Base-by-base conservation (phyloP, 2,797 vertebrate genomes). In the Toxotes lorentzi region DNA sequence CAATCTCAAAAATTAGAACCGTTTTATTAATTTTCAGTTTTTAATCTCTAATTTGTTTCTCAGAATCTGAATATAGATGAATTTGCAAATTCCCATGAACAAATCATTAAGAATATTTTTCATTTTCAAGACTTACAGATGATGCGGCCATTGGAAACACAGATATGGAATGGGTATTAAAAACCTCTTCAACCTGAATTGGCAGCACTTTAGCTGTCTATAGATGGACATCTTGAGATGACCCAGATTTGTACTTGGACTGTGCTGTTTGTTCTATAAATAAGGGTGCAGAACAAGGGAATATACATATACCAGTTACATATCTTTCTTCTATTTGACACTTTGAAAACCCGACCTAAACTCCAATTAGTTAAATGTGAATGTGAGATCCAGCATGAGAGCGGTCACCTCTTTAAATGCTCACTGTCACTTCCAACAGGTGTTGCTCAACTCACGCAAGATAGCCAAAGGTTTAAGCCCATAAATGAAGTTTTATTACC, bases 401-500 rank as follows among this genome's bases (percentile, higher is more conserved):
- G 58, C 38, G 59, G 38, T 21, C 57, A 59, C 53, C 62, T 51
- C 69, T 86, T 50, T 76, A 79, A 83, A 82, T 30, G 27, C 41
- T 66, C 50, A 11, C 54, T 63, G 79, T 65, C 76, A 78, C 61
- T 65, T 70, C 71, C 53, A 70, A 89, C 85, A 93, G 90, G 83
- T 87, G 89, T 24, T 38, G 23, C 69, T 66, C 50, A 80, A 88
- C 84, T 40, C 17, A 43, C 47, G 61, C 19, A 77, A 59, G 23
- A 66, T 73, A 17, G 40, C 57, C n/a, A 38, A 66, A 76, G 23
- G 63, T 85, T 71, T 74, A 48, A 84, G 72, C 66, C 82, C 63
- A 86, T 85, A 79, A 88, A 91, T 76, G 66, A 67, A 67, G 53
- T 88, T 93, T 91, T 91, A 93, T 89, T 85, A 66, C 73, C 65